Conservation (phyloP, 2,113 vertebrate species). For the Zingel zingel region DNA sequence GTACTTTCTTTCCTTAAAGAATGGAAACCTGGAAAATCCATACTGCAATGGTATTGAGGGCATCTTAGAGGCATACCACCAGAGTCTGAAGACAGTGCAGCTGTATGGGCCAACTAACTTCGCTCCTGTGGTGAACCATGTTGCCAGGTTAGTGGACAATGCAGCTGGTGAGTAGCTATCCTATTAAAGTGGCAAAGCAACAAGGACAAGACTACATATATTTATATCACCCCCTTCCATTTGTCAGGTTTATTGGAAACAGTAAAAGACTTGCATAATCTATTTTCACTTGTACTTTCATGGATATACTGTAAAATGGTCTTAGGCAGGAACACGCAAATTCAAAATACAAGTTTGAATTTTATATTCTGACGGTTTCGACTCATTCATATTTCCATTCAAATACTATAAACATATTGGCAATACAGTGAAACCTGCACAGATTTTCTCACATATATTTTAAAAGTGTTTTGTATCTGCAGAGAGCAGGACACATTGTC, state of each 20-base stretch:
- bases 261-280: neutral
- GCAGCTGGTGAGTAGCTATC: neutral
- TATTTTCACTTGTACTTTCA: neutral
- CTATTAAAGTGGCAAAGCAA: neutral
- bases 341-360: neutral
- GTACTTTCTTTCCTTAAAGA: slow-evolving; percentile 79
- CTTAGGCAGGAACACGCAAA: neutral
- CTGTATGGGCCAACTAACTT: slow-evolving; percentile 97
- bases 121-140: slow-evolving; percentile 94
- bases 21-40: slow-evolving; percentile 93
- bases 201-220: neutral
- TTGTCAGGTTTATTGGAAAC: neutral
- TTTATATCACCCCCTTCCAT: neutral
- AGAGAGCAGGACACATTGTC: neutral
- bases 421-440: neutral
- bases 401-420: neutral
- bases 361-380: too few species aligned
- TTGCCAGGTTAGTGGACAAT: slow-evolving; percentile 87
- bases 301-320: neutral
- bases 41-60: slow-evolving; percentile 95
- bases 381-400: neutral
- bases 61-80: slow-evolving; percentile 94
- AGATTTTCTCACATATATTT: neutral
- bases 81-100: slow-evolving; percentile 94
- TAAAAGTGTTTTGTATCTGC: neutral